A percentile compares a stretch with the other conserved stretches of the same genome.
Conservation (phyloP, 2,113 vertebrate genomes). For the Oxygymnocypris stewartii region DNA sequence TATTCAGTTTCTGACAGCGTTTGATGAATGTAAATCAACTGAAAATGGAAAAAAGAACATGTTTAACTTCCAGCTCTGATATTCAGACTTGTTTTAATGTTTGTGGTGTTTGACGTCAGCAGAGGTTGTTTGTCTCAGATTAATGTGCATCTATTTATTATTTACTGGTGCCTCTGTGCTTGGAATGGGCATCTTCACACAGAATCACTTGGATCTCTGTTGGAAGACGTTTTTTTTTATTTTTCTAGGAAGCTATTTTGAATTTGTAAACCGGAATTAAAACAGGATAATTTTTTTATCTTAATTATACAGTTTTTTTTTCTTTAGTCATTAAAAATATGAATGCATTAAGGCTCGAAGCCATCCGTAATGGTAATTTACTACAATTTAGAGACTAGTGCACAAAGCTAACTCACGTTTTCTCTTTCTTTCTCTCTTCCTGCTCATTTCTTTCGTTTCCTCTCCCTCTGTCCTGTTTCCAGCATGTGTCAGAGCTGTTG, state of each 20-base stretch:
- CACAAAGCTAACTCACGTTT: neutral
- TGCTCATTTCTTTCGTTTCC: neutral
- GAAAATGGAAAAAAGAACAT: neutral
- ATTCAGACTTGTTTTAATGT: neutral
- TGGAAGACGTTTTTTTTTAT: neutral
- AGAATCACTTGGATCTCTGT: neutral
- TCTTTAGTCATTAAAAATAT: neutral
- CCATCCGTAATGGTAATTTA: neutral
- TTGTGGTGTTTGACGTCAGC: neutral
- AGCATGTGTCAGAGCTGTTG: conserved; percentile 90
- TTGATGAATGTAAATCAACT: neutral
- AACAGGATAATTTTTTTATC: neutral
- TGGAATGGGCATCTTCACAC: neutral
- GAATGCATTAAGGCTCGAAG: neutral
- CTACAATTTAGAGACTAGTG: neutral
- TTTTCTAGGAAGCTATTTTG: neutral
- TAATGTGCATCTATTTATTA: neutral
- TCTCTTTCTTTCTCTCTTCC: neutral
- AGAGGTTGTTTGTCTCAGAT: neutral
- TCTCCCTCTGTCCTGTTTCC: conserved; percentile 32
- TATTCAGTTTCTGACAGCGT: neutral
- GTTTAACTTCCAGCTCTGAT: neutral
- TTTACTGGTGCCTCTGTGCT: neutral
- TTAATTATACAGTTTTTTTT: neutral
- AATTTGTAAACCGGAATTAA: neutral